phyloP scores from a whole-genome alignment of 2,888 invertebrate species.

The Druceiella hillmani region DNA sequence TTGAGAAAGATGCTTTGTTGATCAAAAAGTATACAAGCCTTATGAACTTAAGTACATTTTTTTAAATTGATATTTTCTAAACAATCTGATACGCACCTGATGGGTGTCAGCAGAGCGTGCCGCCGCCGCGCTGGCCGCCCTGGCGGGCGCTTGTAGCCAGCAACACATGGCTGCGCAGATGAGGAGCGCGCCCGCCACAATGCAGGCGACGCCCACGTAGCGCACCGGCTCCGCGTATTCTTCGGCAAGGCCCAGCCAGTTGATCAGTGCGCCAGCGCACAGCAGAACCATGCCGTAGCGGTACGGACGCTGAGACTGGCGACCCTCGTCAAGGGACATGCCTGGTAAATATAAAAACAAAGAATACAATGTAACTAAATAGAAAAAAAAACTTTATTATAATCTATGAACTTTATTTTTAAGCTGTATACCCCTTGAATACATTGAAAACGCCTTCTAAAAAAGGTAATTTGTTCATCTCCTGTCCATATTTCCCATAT shows the following conservation, averaged over 20 bases:
- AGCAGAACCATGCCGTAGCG: slow-evolving; percentile 68
- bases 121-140: slow-evolving; percentile 39
- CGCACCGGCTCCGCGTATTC: slow-evolving; percentile 67
- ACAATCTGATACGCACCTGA: slow-evolving; percentile 36
- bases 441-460: too few relatives aligned
- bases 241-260: slow-evolving; percentile 68
- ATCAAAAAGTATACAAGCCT: too few relatives aligned
- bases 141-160: slow-evolving; percentile 57
- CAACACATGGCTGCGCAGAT: slow-evolving; percentile 71
- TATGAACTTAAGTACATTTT: not conserved
- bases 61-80: not conserved
- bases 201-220: slow-evolving; percentile 68
- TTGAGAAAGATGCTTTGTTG: too few relatives aligned
- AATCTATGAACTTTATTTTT: too few relatives aligned
- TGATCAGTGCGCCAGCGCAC: slow-evolving; percentile 66
- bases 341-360: slow-evolving; percentile 38
- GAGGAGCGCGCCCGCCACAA: slow-evolving; percentile 66
- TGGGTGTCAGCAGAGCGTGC: slow-evolving; percentile 45
- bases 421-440: too few relatives aligned
- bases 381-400: too few relatives aligned
- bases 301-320: slow-evolving; percentile 65
- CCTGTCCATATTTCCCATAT: too few relatives aligned
- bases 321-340: slow-evolving; percentile 61
- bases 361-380: too few relatives aligned
- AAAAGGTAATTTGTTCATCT: too few relatives aligned